Base-by-base conservation (phyloP, 1,140 invertebrate genomes). In the Onthophagus taurus region DNA sequence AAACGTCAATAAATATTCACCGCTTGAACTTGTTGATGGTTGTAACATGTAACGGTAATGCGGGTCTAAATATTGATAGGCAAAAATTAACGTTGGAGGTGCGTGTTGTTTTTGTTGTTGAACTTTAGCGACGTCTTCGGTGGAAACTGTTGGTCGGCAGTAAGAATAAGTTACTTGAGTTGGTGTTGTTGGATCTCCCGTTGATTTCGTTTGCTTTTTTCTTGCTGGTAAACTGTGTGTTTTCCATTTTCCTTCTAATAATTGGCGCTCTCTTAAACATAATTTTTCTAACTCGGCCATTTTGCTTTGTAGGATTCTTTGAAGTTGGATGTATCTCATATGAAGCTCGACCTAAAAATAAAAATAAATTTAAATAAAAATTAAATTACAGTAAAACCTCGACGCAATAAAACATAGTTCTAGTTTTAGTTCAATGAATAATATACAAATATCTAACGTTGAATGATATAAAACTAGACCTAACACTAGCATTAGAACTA, bases 261-360 rank as follows among this genome's bases (percentile, higher is more conserved):
- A 70, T 56, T 90, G 83, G 43, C 83, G 75, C 65, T 94, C 90
- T 26, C 85, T 73, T 18, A 89, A 70, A 55, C 82, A 86, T 2
- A 94, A 68, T 39, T 83, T 73, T 57, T 92, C 87, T 21, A 93
- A 63, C 69, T 94, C 89, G 33, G 77, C 74, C 68, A 90, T 78
- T 63, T 91, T 90, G n/a, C 78, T 77, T 62, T 91, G 85, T 5
- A 94, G 67, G 18, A 85, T 72, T 49, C 82, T 77, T 67, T 92
- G 89, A 4, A 93, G 69, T 50, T 91, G 83, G 31, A 93, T 87
- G 54, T 91, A 93, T 31, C 88, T 77, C 74, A 93, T 89, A 58
- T 93, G 88, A 2, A 93, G 72, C 59, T 90, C 87, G 14, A 88
- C 84, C 76, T 77, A 49, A 23, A 59, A 57, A 19, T 42, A 39